These are phyloP conservation scores for Halictus rubicundus DNA, from an alignment of 1,140 invertebrate genomes.

Conservation along the genomic window DNA sequence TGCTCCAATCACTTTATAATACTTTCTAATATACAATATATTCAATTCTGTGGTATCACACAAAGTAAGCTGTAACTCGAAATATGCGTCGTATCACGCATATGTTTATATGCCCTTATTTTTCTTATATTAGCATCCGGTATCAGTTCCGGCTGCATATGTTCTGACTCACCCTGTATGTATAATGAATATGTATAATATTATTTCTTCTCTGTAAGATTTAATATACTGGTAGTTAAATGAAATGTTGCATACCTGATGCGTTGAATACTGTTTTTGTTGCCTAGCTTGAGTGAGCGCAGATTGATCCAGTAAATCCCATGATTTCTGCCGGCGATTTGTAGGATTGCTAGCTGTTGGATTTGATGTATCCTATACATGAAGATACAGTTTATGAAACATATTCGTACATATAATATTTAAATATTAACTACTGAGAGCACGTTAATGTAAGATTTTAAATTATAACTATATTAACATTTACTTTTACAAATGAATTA, in stretches of 20 bases:
- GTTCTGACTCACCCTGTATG: no score
- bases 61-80: no score
- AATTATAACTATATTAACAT: not conserved
- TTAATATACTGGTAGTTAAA: not conserved
- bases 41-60: no score
- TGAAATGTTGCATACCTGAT: conserved; percentile 83
- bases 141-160: not conserved
- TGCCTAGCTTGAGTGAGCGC: conserved; percentile 86
- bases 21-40: no score
- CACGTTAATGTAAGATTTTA: not conserved
- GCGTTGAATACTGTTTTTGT: conserved; percentile 83
- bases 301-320: conserved; percentile 93
- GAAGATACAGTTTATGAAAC: not conserved
- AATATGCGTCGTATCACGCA: no score
- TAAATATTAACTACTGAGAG: not conserved
- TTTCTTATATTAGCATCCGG: not conserved
- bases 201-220: not conserved
- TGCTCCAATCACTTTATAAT: no score
- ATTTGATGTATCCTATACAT: conserved; percentile 54
- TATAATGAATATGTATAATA: no score
- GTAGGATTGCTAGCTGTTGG: conserved; percentile 66
- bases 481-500: not conserved
- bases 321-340: conserved; percentile 93
- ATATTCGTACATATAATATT: not conserved
- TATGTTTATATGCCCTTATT: no score